Conservation (phyloP, 1,140 invertebrate genomes). For the Drosophila tsacasi region DNA sequence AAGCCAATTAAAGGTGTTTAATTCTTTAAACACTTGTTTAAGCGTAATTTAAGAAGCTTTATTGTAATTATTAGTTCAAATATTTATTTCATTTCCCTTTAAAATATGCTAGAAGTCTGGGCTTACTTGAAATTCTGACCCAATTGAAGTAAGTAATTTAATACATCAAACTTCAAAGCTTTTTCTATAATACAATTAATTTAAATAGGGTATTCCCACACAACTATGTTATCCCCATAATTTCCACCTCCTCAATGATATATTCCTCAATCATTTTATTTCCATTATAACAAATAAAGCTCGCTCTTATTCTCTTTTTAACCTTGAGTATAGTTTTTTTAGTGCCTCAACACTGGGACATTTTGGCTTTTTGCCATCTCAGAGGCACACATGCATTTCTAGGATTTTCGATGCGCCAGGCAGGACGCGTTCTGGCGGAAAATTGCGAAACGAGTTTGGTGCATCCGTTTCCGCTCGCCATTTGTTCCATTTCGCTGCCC, state of each 20-base stretch:
- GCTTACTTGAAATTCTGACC: too few species aligned
- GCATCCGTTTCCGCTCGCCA: conserved; percentile 32
- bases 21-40: too few species aligned
- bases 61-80: too few species aligned
- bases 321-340: conserved; percentile 1
- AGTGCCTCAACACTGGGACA: background rate
- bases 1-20: too few species aligned
- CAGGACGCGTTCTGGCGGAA: conserved; percentile 30
- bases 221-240: background rate
- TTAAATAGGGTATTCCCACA: background rate
- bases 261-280: conserved; percentile 3
- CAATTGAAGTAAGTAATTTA: background rate
- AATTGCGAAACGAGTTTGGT: conserved; percentile 50
- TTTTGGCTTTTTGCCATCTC: background rate
- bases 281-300: conserved; percentile 12
- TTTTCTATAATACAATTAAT: too few species aligned
- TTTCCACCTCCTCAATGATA: background rate
- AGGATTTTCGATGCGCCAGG: background rate
- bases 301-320: background rate
- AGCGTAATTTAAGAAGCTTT: too few species aligned
- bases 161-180: background rate
- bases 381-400: conserved; percentile 14
- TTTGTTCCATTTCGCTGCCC: conserved; percentile 18
- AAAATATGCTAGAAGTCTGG: too few species aligned
- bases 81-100: too few species aligned